Base-by-base conservation (phyloP, 2,797 vertebrate genomes). In the Lophura swinhoii region DNA sequence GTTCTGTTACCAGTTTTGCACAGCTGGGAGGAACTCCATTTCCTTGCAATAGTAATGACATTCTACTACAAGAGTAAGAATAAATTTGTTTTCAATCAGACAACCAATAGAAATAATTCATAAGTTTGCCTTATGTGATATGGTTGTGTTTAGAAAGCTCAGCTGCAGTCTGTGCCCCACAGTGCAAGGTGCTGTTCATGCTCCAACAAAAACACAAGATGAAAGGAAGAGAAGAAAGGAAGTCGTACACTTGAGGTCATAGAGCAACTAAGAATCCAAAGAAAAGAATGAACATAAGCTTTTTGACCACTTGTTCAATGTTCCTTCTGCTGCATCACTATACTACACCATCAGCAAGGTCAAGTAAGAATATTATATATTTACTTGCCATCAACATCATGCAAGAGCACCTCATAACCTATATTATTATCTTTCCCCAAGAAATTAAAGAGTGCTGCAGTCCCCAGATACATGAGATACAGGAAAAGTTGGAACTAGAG, bases 1-100 rank as follows among this genome's bases (percentile, higher is more conserved):
- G 74, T 90, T 94, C 90, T 94, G 86, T 94, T 88, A 93, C 93
- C 55, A 87, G 91, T 63, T 93, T 74, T 91, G 78, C 90, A 83
- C 90, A 94, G 93, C 84, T 95, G 72, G 78, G 84, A 93, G 88
- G 91, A 94, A 91, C 84, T 88, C 84, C 69, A 80, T 93, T 94
- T 90, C 69, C 58, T 93, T 93, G 81, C 75, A 80, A 41, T 74
- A 95, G 92, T 90, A 95, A 95, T 89, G 81, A 95, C 62, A 89
- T 93, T 91, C 82, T 85, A 95, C 84, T 95, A 94, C 84, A 94
- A 80, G 84, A 90, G 78, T 90, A 93, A 84, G 72, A 94, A 88
- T 93, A 95, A 90, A 93, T 88, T 82, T 94, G 58, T 96, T 95
- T 95, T 94, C 86, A 71, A 84, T 82, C 46, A 95, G 88, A 93